These are phyloP conservation scores for Leptopilina boulardi DNA, from an alignment of 1,140 invertebrate genomes.

Conservation along the genomic window DNA sequence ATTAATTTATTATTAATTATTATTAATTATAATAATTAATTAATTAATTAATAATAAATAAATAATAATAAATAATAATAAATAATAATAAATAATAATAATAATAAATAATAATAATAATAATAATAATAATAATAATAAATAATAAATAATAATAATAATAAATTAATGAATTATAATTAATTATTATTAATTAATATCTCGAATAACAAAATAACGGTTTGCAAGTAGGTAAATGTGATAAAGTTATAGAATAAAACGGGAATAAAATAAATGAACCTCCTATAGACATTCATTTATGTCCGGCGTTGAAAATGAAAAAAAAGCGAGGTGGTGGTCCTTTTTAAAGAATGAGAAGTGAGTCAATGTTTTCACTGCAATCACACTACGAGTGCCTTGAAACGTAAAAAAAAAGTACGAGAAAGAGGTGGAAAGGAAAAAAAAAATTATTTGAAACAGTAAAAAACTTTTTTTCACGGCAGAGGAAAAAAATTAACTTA, in stretches of 20 bases:
- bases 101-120: no score
- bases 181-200: background rate
- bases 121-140: no score
- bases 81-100: no score
- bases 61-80: no score
- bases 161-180: no score
- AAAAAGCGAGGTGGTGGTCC: background rate
- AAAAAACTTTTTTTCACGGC: background rate
- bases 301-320: slow-evolving; percentile 8
- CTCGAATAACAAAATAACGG: background rate
- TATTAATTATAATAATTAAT: no score
- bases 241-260: no score
- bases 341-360: background rate
- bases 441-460: background rate
- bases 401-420: no score
- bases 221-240: background rate
- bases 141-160: no score
- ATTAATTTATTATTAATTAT: no score
- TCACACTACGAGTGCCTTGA: background rate
- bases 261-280: slow-evolving; percentile 19
- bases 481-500: background rate
- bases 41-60: no score
- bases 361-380: slow-evolving; percentile 8
- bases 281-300: slow-evolving; percentile 9
- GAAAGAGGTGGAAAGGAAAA: background rate